Base-by-base conservation (phyloP, 2,113 vertebrate genomes). In the Pomatorhinus ruficollis region DNA sequence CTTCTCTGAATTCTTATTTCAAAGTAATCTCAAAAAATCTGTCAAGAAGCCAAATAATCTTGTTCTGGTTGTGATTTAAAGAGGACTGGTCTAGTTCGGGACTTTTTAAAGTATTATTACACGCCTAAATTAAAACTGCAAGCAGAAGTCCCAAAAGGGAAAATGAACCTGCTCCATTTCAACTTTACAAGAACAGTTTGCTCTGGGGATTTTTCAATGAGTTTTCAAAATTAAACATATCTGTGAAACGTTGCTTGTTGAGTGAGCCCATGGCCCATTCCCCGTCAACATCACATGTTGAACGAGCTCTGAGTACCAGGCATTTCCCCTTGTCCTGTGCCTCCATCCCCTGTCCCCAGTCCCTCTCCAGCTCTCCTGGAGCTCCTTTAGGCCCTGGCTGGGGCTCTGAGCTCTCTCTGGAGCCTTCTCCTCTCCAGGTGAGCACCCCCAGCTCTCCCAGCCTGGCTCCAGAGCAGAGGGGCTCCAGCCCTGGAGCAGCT, bases 251-350 rank as follows among this genome's bases (percentile, higher is more conserved):
- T 23, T 7, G 1, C 12, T 83, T 53, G 1, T 7, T 84, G 44
- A 50, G 60, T 19, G 54, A 93, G 19, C 64, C 42, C 23, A 5
- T 10, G 13, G 59, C 27, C 45, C 37, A 6, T 33, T 57, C 59
- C 68, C 57, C 2, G 0, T 9, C 68, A 44, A 9, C 37, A 20
- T 7, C 59, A 28, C 37, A 4, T 19, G 3, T 3, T 22, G 57
- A 56, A 42, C 0, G 2, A 72, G 31, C 22, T 50, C 42, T 65
- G 52, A 37, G 27, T 52, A 49, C 37, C 59, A 23, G 33, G 18
- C 15, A 37, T 23, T 44, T 2, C 52, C 35, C 44, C 42, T 4
- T 15, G 21, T 72, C 31, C 35, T 42, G 35, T 64, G 25, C 20
- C 31, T 49, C 49, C 21, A 40, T 3, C 0, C 40, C 57, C 3